phyloP scores from a whole-genome alignment of 2,888 invertebrate genomes.

The Hymenopus coronatus region DNA sequence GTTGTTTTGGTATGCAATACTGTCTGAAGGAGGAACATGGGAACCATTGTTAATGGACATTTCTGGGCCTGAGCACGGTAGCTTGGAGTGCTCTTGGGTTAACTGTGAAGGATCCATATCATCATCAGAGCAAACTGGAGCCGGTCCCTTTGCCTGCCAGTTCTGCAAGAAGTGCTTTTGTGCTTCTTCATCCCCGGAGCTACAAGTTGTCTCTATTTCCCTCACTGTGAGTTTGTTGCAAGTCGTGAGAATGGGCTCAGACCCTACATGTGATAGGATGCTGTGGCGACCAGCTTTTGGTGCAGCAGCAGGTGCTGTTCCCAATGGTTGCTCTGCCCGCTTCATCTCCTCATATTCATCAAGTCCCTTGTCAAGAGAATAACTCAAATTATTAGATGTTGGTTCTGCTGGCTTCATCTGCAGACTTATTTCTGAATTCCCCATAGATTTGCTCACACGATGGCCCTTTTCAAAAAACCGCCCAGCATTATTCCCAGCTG shows the following conservation, averaged over 20 bases:
- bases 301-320: neutral
- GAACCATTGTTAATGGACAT: neutral
- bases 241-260: constrained; percentile 31
- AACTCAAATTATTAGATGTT: constrained; percentile 22
- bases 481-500: neutral
- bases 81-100: neutral
- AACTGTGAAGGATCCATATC: constrained; percentile 17
- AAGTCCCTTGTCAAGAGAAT: constrained; percentile 35
- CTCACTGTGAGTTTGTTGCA: neutral
- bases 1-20: neutral
- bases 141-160: constrained; percentile 32
- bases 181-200: constrained; percentile 28
- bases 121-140: constrained; percentile 32
- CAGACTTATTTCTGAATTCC: constrained; percentile 31
- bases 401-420: constrained; percentile 19
- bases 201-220: neutral
- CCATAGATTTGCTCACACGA: constrained; percentile 32
- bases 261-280: constrained; percentile 26
- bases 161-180: constrained; percentile 28
- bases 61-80: neutral
- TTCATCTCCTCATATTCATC: constrained; percentile 34
- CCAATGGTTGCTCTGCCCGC: constrained; percentile 16
- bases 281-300: neutral
- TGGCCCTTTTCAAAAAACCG: constrained; percentile 32
- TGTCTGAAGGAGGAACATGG: neutral